These are phyloP conservation scores for Ophion ventricosus DNA, from an alignment of 2,888 invertebrate genomes.

Conservation along the genomic window DNA sequence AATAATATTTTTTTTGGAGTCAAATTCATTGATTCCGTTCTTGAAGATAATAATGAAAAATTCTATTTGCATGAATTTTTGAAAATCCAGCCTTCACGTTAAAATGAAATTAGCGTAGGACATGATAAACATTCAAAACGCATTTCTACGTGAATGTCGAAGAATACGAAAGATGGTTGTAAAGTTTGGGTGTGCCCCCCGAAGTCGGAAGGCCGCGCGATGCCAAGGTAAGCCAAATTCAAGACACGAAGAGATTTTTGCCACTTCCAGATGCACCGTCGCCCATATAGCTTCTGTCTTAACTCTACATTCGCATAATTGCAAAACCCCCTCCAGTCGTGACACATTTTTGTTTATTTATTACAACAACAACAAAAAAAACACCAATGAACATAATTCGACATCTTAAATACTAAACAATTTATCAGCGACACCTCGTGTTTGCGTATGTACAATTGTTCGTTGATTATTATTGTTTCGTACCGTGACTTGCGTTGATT, in stretches of 20 bases:
- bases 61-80: neutral
- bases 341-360: neutral
- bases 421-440: neutral
- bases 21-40: no score
- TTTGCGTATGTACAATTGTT: neutral
- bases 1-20: neutral
- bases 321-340: neutral
- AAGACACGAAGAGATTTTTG: constrained; percentile 54
- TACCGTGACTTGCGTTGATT: neutral
- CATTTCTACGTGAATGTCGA: constrained; percentile 56
- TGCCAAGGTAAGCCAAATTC: constrained; percentile 58
- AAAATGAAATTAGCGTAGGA: constrained; percentile 37
- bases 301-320: constrained; percentile 1
- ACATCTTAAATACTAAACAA: neutral
- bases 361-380: no score
- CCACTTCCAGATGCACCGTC: constrained; percentile 60
- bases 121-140: constrained; percentile 61
- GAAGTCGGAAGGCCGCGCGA: constrained; percentile 46
- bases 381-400: neutral
- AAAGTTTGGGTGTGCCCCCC: constrained; percentile 47
- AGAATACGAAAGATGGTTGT: constrained; percentile 62
- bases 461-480: neutral
- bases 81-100: constrained; percentile 27
- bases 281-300: constrained; percentile 15
- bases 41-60: neutral